Evolutionary conservation across 2,113 vertebrate species (phyloP), one percentile per base, ranked within the genome.

Genomic region (Hydrolagus affinis): DNA sequence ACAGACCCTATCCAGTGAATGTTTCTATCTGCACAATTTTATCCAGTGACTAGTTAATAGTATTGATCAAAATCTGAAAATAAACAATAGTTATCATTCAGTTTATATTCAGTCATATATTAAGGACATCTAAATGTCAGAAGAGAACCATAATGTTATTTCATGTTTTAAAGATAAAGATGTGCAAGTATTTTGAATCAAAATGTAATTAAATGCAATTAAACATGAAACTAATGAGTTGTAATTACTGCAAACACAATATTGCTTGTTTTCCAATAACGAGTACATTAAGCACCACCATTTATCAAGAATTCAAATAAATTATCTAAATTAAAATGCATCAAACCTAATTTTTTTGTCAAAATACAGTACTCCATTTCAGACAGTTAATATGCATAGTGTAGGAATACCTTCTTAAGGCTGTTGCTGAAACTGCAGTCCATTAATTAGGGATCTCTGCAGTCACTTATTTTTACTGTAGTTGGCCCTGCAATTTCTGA

Each of bases 131-230:
- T 44, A 44, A 44, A 19, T 57, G 19, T 56, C 17, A 21, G 32
- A 75, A 44, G 30, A n/a, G 73, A 15, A 21, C 8, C n/a, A 75
- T 56, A 75, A 75, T 75, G 56, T 56, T 21, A 75, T 11, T 56
- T 19, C 10, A 19, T 1, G 4, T 10, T 44, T 75, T 15, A 21
- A 75, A 75, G 56, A 56, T 32, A 75, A 56, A 21, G 73, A 75
- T 75, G 73, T 44, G 21, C 30, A 75, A 75, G 9, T 75, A 44
- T 74, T 28, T 74, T 56, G 17, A 21, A 19, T 21, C 56, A 19
- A 75, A 75, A 6, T 75, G 73, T 75, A 57, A 75, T 75, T 75
- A 75, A 74, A 75, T 56, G 32, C 19, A 56, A 2, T 75, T 75
- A 21, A 60, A 25, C 11, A 60, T 78, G 60, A n/a, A 60, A 4